These are phyloP conservation scores for Eristalinus sepulchralis DNA, from an alignment of 2,888 invertebrate species.

Conservation along the genomic window DNA sequence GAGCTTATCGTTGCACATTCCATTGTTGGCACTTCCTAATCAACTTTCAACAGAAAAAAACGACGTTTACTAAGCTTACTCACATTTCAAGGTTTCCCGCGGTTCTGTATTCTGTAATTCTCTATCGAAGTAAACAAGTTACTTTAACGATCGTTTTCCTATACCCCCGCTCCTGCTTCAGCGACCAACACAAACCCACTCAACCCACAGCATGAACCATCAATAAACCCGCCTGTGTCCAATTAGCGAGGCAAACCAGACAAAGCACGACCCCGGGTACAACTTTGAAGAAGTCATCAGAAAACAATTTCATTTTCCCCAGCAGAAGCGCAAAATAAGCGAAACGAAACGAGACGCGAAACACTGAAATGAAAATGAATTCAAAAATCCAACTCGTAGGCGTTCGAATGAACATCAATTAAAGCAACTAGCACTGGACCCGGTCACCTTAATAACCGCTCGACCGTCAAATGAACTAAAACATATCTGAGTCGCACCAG, in stretches of 20 bases:
- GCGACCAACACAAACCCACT: background rate
- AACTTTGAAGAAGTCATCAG: background rate
- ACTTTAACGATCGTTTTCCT: constrained; percentile 1
- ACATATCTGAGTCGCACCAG: background rate
- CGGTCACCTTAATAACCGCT: constrained; percentile 18
- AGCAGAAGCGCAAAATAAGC: background rate
- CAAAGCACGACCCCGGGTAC: background rate
- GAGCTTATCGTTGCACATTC: background rate
- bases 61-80: background rate
- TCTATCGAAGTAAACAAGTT: constrained; percentile 1
- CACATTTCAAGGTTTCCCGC: constrained; percentile 7
- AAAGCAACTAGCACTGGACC: background rate
- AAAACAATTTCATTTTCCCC: background rate
- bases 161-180: background rate
- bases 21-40: constrained; percentile 5
- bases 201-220: background rate
- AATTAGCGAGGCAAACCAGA: background rate
- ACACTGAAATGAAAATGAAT: background rate
- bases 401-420: constrained; percentile 14
- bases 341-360: background rate
- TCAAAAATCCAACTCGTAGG: constrained; percentile 12
- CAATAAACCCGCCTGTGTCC: background rate
- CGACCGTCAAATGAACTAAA: constrained; percentile 19
- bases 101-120: background rate
- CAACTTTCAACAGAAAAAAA: background rate